Evolutionary conservation across 2,113 vertebrate genomes (phyloP), one percentile per base, ranked within the genome.

Genomic region (Rhabdornis inornatus): DNA sequence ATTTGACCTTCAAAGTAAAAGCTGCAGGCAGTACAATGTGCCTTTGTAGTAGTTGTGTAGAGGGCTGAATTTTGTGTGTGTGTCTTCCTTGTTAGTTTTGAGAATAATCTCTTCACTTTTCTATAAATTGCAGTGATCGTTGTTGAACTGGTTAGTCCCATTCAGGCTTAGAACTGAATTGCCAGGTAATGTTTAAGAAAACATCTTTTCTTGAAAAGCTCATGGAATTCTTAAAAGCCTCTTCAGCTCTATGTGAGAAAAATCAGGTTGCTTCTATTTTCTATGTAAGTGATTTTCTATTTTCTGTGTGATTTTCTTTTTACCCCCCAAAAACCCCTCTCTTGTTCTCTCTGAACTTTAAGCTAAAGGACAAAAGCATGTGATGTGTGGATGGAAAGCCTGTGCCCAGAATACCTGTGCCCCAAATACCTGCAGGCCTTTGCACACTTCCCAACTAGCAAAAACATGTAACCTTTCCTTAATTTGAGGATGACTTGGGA

Each of bases 1-100:
- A 93, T 96, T 92, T 97, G 94, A 96, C 94, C 90, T 95, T 96
- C 90, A 95, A 86, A 96, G 83, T 90, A 91, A 96, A 90, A 93
- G 86, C 94, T 89, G 60, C 72, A 71, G 85, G 93, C 93, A 89
- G 69, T 86, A 78, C 76, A 92, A 82, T 94, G 93, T 95, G 68
- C 49, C 52, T 95, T 86, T 87, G 39, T 49, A 83, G 66, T 37
- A 50, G 66, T 42, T 83, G 66, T 49, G 68, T 65, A 37, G 37
- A 80, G 53, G 37, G 6, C 37, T 53, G 15, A 5, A 5, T 16
- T 45, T 6, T 56, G 17, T 68, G 40, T 65, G 27, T n/a, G 10
- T 79, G 31, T 70, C 27, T 74, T 83, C 52, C 45, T 89, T 90
- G 50, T 83, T 87, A 92, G 92, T 70, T 93, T 77, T 66, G 86